These are phyloP conservation scores for Latrodectus hesperus DNA, from an alignment of 2,888 invertebrate species.

Conservation along the genomic window DNA sequence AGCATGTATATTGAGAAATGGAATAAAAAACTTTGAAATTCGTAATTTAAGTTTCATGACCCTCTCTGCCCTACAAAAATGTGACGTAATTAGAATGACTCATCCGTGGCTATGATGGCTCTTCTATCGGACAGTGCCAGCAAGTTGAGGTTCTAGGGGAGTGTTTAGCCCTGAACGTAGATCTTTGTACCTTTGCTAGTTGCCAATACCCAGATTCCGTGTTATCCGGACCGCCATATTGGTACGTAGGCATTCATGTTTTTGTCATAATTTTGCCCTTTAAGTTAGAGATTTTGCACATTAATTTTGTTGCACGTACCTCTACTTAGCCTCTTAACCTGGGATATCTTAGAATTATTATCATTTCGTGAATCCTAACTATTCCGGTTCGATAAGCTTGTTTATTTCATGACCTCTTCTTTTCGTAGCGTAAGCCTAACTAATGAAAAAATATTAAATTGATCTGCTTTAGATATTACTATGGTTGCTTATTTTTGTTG, in stretches of 20 bases:
- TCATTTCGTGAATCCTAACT: conserved; percentile 6
- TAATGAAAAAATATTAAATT: conserved; percentile 53
- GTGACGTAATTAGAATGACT: conserved; percentile 64
- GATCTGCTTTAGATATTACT: conserved; percentile 12
- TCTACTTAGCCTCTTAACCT: conserved; percentile 10
- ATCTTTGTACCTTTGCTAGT: conserved; percentile 66
- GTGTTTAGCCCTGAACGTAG: conserved; percentile 67
- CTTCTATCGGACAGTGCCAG: conserved; percentile 67
- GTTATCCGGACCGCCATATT: conserved; percentile 69
- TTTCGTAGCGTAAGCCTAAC: conserved; percentile 64
- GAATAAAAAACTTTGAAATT: background rate
- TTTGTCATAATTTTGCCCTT: conserved; percentile 35
- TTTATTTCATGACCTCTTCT: conserved; percentile 57
- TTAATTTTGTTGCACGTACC: conserved; percentile 13
- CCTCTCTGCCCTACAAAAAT: conserved; percentile 62
- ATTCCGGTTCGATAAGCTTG: conserved; percentile 48
- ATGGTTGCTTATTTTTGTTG: conserved; percentile 15
- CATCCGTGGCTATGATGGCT: conserved; percentile 60
- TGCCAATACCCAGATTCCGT: conserved; percentile 68
- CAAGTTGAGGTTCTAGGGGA: conserved; percentile 67
- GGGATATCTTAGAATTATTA: conserved; percentile 1
- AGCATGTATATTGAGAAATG: too few species aligned
- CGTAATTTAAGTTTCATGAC: conserved; percentile 54
- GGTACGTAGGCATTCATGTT: conserved; percentile 66
- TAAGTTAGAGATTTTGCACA: conserved; percentile 21